Conservation (phyloP, 2,797 vertebrate species). For the Sebastes flavidus region DNA sequence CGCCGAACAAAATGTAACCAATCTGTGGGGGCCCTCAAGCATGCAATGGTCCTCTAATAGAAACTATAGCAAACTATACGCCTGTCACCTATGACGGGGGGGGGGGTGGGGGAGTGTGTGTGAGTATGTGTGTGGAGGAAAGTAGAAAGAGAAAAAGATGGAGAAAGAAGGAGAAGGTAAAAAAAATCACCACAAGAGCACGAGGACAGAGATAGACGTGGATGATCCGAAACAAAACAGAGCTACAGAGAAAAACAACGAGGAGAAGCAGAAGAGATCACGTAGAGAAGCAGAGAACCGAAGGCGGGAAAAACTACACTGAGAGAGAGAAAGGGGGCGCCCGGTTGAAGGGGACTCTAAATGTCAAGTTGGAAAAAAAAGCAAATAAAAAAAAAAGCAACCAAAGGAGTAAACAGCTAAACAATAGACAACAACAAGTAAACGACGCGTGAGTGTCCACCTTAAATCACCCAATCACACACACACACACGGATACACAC, state of each 20-base stretch:
- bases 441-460: constrained; percentile 69
- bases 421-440: constrained; percentile 77
- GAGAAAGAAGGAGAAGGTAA: constrained; percentile 38
- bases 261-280: not conserved
- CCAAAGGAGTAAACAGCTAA: constrained; percentile 68
- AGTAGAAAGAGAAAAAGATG: constrained; percentile 12
- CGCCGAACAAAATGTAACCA: constrained; percentile 89
- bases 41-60: constrained; percentile 88
- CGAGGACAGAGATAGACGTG: not conserved
- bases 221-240: constrained; percentile 13
- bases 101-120: not conserved
- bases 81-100: constrained; percentile 73
- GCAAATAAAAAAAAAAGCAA: constrained; percentile 44
- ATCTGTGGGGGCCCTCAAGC: constrained; percentile 88
- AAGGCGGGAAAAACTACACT: constrained; percentile 2
- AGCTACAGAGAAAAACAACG: constrained; percentile 1
- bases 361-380: constrained; percentile 63
- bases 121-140: constrained; percentile 22
- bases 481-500: constrained; percentile 37
- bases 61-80: constrained; percentile 86
- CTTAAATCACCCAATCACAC: constrained; percentile 70
- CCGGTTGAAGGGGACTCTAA: constrained; percentile 59
- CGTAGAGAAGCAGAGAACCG: not conserved
- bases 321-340: not conserved
- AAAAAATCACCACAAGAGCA: constrained; percentile 56